Evolutionary conservation across 2,113 vertebrate species (phyloP), one percentile per base, ranked within the genome.

Genomic region (Columba janthina): DNA sequence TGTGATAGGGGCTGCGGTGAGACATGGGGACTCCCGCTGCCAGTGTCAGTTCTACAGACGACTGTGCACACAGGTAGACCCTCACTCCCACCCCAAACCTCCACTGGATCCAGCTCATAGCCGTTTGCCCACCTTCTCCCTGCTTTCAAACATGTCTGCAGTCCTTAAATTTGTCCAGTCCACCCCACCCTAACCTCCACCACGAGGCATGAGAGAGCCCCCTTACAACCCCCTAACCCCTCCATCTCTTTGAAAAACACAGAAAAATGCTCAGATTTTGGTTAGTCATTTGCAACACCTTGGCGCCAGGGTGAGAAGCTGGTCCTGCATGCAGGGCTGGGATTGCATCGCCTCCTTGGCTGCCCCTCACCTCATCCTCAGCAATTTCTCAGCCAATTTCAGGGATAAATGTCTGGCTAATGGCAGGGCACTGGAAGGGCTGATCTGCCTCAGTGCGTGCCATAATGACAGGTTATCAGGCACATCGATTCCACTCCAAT

Each of bases 101-200:
- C 26, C 14, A 4, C 38, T 0, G 1, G 9, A 11, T 71, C 56
- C 72, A 64, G 21, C 34, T 48, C n/a, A 14, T 0, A 3, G n/a
- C 76, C 1, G 0, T 11, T 65, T 76, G 34, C 24, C 25, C 21
- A 22, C 19, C 34, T 56, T 53, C 34, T 69, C 38, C 9, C 1
- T 40, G 53, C 5, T 77, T 78, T 64, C 50, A 73, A 51, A 51
- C 2, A 2, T 29, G 11, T 38, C n/a, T 48, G 32, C 29, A 2
- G 25, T 51, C 46, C 60, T 88, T 54, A 46, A 19, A 66, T 56
- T 76, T 53, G 10, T 15, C 44, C 42, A 19, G 28, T 44, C 24
- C 44, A 42, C 7, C 6, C 32, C 22, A 29, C 5, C 18, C 32
- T 60, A 34, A 26, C 13, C 17, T 71, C 40, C 38, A 25, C 42